phyloP scores from a whole-genome alignment of 2,888 invertebrate genomes.

The Oscheius sp. region DNA sequence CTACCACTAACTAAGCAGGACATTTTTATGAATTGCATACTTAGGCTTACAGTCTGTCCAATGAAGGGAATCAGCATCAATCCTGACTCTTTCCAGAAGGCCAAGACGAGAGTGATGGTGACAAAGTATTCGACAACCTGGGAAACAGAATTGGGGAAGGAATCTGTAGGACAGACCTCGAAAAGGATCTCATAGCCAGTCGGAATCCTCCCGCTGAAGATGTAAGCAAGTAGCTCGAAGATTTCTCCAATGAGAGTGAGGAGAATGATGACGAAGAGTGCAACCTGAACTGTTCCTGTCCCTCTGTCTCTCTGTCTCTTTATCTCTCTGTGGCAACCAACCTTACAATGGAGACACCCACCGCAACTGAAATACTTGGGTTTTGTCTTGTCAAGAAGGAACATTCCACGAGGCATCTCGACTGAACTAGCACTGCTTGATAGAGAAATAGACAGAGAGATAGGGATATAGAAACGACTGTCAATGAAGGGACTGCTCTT shows the following conservation, averaged over 20 bases:
- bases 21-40: background rate
- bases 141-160: background rate
- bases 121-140: conserved; percentile 45
- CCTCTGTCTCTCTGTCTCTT: no score
- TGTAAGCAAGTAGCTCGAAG: conserved; percentile 44
- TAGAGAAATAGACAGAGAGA: background rate
- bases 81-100: conserved; percentile 43
- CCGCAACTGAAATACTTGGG: conserved; percentile 48
- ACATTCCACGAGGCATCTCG: conserved; percentile 33
- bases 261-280: conserved; percentile 41
- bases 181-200: conserved; percentile 31
- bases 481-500: conserved; percentile 2
- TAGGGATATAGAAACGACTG: background rate
- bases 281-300: conserved; percentile 39
- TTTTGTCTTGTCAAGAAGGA: conserved; percentile 48
- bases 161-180: background rate
- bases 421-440: background rate
- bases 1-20: conserved; percentile 42
- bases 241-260: conserved; percentile 42
- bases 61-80: conserved; percentile 45
- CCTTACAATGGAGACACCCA: conserved; percentile 46
- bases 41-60: conserved; percentile 40
- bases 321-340: conserved; percentile 11
- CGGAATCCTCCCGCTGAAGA: conserved; percentile 41
- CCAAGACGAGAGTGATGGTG: conserved; percentile 39